Conservation (phyloP, 2,113 vertebrate species). For the Pelecanoides urinatrix region DNA sequence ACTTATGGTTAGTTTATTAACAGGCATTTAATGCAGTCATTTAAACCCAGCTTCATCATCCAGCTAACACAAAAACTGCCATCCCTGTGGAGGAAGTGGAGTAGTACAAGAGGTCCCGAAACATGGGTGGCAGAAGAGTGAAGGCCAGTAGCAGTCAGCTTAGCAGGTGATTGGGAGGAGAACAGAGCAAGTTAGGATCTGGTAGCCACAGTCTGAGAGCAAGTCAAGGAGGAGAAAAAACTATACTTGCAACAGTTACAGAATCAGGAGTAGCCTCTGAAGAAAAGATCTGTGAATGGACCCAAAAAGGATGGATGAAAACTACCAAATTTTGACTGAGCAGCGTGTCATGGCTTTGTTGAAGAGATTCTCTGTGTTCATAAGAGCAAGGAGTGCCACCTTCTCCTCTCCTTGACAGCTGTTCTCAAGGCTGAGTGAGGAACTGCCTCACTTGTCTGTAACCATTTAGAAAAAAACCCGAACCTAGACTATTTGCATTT, state of each 20-base stretch:
- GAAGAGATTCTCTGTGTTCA: not conserved
- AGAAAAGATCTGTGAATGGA: not conserved
- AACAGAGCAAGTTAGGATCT: not conserved
- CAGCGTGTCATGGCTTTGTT: not conserved
- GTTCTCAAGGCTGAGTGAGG: not conserved
- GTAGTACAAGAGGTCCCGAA: not conserved
- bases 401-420: not conserved
- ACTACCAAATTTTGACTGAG: not conserved
- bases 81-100: not conserved
- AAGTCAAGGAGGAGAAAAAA: not conserved
- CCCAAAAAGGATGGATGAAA: not conserved
- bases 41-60: not conserved
- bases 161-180: not conserved
- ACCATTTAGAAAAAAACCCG: not conserved
- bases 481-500: not conserved
- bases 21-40: not conserved
- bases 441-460: not conserved
- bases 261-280: not conserved
- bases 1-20: not conserved
- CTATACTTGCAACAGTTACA: not conserved
- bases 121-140: not conserved
- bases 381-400: not conserved
- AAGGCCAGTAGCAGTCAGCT: not conserved
- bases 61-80: not conserved
- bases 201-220: not conserved